Evolutionary conservation across 2,888 invertebrate genomes (phyloP), one percentile per base, ranked within the genome.

Genomic region (Leucoptera coffeella): DNA sequence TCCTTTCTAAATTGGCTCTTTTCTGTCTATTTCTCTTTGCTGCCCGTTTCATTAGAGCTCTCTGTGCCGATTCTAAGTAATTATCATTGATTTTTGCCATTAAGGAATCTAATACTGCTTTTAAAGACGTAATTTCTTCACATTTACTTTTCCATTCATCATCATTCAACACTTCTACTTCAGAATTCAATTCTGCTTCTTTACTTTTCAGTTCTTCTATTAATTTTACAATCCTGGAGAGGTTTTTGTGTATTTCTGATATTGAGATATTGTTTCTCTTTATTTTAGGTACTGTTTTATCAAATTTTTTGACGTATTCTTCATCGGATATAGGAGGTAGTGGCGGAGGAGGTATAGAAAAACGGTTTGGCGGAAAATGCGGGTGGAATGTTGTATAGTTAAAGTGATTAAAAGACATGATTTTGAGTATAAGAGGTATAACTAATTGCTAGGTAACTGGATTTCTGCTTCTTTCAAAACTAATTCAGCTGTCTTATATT

Each of bases 401-500:
- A 50, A 50, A 51, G 44, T 52, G 39, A 40, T 57, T 53, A 47
- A 46, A 47, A 36, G 59, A 54, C 67, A 67, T 67, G 64, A 65
- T 67, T 67, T 34, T 39, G 42, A 38, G 33, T 32, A 40, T 37
- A 36, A 29, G 11, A n/a, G 21, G 17, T 17, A 42, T 38, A 39
- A 38, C 44, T 43, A 43, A 42, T 37, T 42, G 40, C 41, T 40
- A 0, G 74, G 67, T 25, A 80, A 51, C 39, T 78, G 75, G n/a
- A 48, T 40, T 40, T 79, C 76, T 2, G 83, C 80, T 31, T 82
- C 85, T 38, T 76, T 75, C 3, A 91, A 50, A 9, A 81, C 64
- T 50, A 77, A 72, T 32, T 75, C 44, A 0, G 92, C 92, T 6
- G 78, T 60, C 14, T 55, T 46, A 42, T 83, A 92, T 31, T 84